Evolutionary conservation across 1,140 invertebrate genomes (phyloP), one percentile per base, ranked within the genome.

Genomic region (Centruroides vittatus): DNA sequence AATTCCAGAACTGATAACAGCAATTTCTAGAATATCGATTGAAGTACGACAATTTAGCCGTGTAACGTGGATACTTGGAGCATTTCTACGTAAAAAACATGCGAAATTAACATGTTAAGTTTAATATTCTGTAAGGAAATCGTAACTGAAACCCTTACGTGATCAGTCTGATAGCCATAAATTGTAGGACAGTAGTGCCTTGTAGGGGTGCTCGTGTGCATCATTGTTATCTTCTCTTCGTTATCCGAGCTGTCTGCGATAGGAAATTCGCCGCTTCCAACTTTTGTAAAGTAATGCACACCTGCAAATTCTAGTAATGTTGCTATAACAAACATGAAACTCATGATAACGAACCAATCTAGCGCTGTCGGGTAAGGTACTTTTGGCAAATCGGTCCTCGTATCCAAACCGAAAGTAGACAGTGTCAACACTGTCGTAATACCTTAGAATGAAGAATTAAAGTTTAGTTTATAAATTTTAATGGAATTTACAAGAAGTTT

Each of bases 241-340:
- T 46, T 58, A 5, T 58, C 61, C 1, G 61, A 56, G 4, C 58
- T 57, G 34, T 60, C 58, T 10, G 57, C 34, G 36, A 57, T 58
- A 10, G 60, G 61, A 46, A 57, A 62, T 47, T 65, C 64, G 3
- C 67, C 67, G 10, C 61, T 64, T 4, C 68, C 57, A 59, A 86
- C 83, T 79, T 93, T 93, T 0, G 89, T 93, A 69, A 93, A 94
- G 72, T 94, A 95, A 75, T 95, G 92, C 0, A 96, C 93, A 0
- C 88, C 88, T 5, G 92, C 92, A 68, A 94, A 96, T 73, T 96
- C 89, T 5, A 95, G 74, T 4, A 96, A 75, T 0, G 92, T 93
- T 0, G 89, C 89, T 65, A 95, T 92, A 69, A 90, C 92, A 71
- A 93, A 97, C 36, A 88, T 84, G 70, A 96, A 93, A 70, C 89